These are phyloP conservation scores for Sebastes fasciatus DNA, from an alignment of 2,113 vertebrate species.

Conservation along the genomic window DNA sequence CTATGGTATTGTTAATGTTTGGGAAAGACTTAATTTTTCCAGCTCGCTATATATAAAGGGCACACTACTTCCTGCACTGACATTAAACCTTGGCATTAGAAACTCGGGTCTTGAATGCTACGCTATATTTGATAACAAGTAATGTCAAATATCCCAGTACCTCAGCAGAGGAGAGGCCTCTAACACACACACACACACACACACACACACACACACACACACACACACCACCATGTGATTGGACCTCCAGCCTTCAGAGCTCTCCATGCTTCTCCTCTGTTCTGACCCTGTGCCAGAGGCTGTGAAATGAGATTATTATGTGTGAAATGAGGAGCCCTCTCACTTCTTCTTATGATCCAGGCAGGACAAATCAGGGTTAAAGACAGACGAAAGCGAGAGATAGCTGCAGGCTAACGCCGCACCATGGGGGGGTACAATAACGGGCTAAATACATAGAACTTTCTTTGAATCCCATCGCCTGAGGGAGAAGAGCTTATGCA, in stretches of 20 bases:
- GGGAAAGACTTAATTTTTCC: neutral
- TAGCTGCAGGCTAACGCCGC: constrained; percentile 42
- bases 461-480: constrained; percentile 31
- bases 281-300: constrained; percentile 64
- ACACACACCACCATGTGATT: constrained; percentile 50
- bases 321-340: constrained; percentile 73
- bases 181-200: constrained; percentile 1
- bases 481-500: constrained; percentile 26
- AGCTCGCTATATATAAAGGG: neutral
- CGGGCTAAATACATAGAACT: constrained; percentile 21
- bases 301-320: constrained; percentile 78
- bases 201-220: constrained; percentile 14
- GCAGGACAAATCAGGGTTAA: constrained; percentile 67
- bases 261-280: constrained; percentile 40
- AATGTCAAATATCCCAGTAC: too few species aligned
- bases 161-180: neutral
- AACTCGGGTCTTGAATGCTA: too few species aligned
- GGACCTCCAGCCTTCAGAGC: constrained; percentile 46
- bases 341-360: constrained; percentile 42
- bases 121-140: too few species aligned
- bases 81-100: too few species aligned
- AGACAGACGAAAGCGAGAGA: constrained; percentile 52
- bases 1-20: neutral
- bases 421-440: constrained; percentile 2
- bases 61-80: too few species aligned